Conservation (phyloP, 2,888 invertebrate genomes). For the Xylophagus ater region DNA sequence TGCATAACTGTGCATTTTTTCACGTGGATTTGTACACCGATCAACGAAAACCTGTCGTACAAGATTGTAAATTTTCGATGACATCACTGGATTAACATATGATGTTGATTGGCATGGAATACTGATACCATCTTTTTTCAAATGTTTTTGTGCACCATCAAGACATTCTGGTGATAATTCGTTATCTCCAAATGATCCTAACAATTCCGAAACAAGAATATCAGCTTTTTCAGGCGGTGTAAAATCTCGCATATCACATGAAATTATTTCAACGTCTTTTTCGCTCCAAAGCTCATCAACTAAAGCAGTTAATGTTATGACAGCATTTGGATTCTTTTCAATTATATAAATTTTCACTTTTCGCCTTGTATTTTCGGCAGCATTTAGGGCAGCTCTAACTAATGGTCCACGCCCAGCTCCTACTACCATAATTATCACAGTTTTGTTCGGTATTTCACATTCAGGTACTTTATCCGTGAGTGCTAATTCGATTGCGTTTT, state of each 20-base stretch:
- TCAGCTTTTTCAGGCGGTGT: slow-evolving; percentile 79
- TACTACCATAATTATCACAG: slow-evolving; percentile 74
- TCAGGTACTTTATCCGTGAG: slow-evolving; percentile 47
- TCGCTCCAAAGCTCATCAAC: slow-evolving; percentile 68
- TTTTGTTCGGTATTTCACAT: slow-evolving; percentile 40
- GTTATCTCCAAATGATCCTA: slow-evolving; percentile 97
- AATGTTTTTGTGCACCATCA: slow-evolving; percentile 81
- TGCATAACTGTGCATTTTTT: slow-evolving; percentile 24
- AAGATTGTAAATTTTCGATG: slow-evolving; percentile 69
- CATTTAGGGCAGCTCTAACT: slow-evolving; percentile 78
- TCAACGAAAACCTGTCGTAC: slow-evolving; percentile 10
- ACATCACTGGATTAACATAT: slow-evolving; percentile 85
- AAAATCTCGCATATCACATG: slow-evolving; percentile 79
- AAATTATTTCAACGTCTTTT: slow-evolving; percentile 60
- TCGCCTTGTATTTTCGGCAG: slow-evolving; percentile 55
- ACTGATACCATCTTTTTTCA: slow-evolving; percentile 78
- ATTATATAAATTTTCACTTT: slow-evolving; percentile 83
- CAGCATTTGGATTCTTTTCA: slow-evolving; percentile 96
- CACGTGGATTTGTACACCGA: slow-evolving; percentile 39
- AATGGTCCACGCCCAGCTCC: slow-evolving; percentile 94
- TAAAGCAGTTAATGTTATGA: slow-evolving; percentile 68
- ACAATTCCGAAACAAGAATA: slow-evolving; percentile 87
- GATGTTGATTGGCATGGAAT: slow-evolving; percentile 87
- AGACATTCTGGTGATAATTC: slow-evolving; percentile 97
- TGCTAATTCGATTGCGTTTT: slow-evolving; percentile 70